A percentile compares a stretch with the other conserved stretches of the same genome.
phyloP scores from a whole-genome alignment of 2,797 vertebrate species.

The Darevskia nairensis region DNA sequence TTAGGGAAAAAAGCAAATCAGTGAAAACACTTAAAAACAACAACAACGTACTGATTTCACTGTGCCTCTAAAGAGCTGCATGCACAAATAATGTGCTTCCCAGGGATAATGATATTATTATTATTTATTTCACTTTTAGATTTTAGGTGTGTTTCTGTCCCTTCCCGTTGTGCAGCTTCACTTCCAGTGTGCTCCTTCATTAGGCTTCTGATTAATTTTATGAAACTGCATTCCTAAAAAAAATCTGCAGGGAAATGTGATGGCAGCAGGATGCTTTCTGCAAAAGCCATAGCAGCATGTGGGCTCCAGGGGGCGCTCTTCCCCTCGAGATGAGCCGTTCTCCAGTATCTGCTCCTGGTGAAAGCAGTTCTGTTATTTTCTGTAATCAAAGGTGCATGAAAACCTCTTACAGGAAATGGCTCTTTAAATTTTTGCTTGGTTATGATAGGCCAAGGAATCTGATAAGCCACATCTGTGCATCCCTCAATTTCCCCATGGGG shows the following conservation, averaged over 20 bases:
- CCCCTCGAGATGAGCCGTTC: slow-evolving; percentile 22
- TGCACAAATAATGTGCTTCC: not conserved
- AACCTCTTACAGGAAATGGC: slow-evolving; percentile 41
- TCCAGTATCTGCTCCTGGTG: not conserved
- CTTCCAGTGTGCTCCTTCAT: too few relatives aligned
- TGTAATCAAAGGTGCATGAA: not conserved
- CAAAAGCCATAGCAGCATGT: not conserved
- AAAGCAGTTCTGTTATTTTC: slow-evolving; percentile 15
- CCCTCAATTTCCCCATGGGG: not conserved
- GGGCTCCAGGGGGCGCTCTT: slow-evolving; percentile 74
- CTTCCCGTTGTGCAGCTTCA: too few relatives aligned
- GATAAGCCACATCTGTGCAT: not conserved
- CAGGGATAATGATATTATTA: not conserved
- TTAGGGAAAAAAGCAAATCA: not conserved
- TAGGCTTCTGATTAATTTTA: too few relatives aligned
- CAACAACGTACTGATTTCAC: not conserved
- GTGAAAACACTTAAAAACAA: not conserved
- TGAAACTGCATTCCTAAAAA: too few relatives aligned
- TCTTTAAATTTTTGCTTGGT: slow-evolving; percentile 9
- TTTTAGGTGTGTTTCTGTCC: too few relatives aligned
- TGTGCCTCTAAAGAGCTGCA: not conserved
- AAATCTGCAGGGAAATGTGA: not conserved
- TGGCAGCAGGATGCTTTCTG: not conserved
- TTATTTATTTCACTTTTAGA: too few relatives aligned
- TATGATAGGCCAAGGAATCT: not conserved